These are phyloP conservation scores for Tanypteryx hageni DNA, from an alignment of 2,888 invertebrate species.

Conservation along the genomic window DNA sequence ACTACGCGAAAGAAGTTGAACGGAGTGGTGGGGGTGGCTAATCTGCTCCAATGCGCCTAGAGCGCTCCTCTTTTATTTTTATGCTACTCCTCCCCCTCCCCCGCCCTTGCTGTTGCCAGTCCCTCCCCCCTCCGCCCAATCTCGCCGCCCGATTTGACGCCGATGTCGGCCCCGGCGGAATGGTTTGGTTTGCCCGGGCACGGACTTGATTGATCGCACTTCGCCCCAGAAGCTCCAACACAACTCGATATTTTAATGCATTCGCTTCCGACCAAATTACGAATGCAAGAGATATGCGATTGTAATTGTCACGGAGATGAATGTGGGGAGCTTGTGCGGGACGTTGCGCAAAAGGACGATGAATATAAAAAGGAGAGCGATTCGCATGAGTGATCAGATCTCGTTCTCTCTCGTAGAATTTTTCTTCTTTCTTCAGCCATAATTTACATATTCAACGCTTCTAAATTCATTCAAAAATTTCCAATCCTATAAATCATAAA, in stretches of 20 bases:
- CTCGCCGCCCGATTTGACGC: conserved; percentile 24
- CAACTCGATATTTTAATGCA: not conserved
- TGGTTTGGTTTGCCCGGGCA: not conserved
- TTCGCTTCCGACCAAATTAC: conserved; percentile 15
- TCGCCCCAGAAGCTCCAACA: not conserved
- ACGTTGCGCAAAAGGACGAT: not conserved
- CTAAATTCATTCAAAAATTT: too few species aligned
- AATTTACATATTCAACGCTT: too few species aligned
- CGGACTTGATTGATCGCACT: conserved; percentile 38
- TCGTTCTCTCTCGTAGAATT: not conserved
- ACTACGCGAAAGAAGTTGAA: not conserved
- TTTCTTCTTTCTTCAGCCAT: not conserved
- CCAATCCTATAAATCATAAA: too few species aligned
- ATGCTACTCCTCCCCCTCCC: not conserved
- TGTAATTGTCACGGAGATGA: not conserved
- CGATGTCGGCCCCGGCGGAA: conserved; percentile 20
- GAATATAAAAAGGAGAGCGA: not conserved
- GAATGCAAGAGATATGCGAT: not conserved
- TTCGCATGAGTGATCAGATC: not conserved
- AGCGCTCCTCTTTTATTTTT: conserved; percentile 9
- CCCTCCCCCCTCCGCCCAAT: not conserved
- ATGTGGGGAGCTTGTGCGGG: not conserved
- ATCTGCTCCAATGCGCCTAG: conserved; percentile 19
- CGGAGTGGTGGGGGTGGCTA: not conserved
- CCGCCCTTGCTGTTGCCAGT: not conserved